Base-by-base conservation (phyloP, 2,797 vertebrate genomes). In the Parauchenoglanis ngamensis region DNA sequence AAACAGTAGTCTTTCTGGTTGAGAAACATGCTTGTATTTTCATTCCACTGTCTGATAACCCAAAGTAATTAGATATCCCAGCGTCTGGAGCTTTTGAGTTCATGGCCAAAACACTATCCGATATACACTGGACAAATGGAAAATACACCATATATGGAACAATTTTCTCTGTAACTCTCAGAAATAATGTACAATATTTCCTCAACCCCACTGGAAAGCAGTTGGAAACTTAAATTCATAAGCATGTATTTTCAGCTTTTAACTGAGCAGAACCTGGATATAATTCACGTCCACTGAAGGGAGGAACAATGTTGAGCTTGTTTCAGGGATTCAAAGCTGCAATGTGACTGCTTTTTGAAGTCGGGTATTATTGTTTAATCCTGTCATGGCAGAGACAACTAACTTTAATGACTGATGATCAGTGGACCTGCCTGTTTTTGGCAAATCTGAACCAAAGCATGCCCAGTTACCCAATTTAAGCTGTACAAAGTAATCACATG, bases 281-380 rank as follows among this genome's bases (percentile, higher is more conserved):
- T 28, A 65, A 65, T 57, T 54, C 68, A 81, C 25, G 44, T 3
- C 65, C 49, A 78, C 49, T 88, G 79, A 40, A 40, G 59, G 86
- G 61, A 77, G 70, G 68, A 85, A 88, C 83, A 82, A 83, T 75
- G 23, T 59, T 6, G 44, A 68, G 82, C 80, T 76, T 85, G 61
- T 83, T 83, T 83, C 80, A 52, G n/a, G 10, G 44, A n/a, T 67
- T 67, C 61, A 83, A 67, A 83, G 80, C n/a, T 7, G 1, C 44
- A 83, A 44, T n/a, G 17, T 52, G 25, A 49, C 44, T 83, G 25
- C 59, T 82, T 83, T 83, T 67, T 67, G 59, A 83, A 67, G 44
- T 31, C 21, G 80, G 17, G 40, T 87, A 54, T 84, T 84, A 84
- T 79, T 84, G 84, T 87, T 67, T 68, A 84, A 84, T 84, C 65